Percentiles rank a stretch among this genome's conserved stretches.
Evolutionary conservation across 1,140 invertebrate species (phyloP).

Genomic region (Propsilocerus akamusi): DNA sequence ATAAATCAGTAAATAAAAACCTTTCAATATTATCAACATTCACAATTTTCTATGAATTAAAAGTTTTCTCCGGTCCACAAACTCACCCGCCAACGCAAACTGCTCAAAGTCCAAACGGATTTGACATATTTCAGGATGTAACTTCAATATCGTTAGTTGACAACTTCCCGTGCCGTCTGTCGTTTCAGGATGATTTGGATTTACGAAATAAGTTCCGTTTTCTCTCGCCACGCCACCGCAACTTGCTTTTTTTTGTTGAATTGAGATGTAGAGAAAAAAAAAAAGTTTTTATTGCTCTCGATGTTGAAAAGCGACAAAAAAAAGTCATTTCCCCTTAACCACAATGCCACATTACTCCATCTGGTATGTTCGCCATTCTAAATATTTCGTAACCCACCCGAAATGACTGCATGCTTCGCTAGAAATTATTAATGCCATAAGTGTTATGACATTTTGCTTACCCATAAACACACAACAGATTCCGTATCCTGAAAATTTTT

Average conservation of each 20-base stretch:
- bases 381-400: no score
- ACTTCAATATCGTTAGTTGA: constrained; percentile 59
- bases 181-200: constrained; percentile 50
- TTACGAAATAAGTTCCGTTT: constrained; percentile 72
- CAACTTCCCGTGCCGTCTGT: constrained; percentile 64
- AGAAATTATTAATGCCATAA: no score
- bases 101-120: constrained; percentile 65
- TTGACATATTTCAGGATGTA: constrained; percentile 58
- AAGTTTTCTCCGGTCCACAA: background rate
- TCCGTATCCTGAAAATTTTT: constrained; percentile 11
- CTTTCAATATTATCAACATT: background rate
- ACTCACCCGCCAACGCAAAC: constrained; percentile 32
- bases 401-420: no score
- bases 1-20: background rate
- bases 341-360: no score
- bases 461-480: constrained; percentile 22
- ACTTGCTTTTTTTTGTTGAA: background rate
- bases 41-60: background rate
- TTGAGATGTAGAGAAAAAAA: no score
- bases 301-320: no score
- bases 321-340: no score
- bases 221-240: constrained; percentile 55
- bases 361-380: no score
- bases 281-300: no score
- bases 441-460: background rate